Base-by-base conservation (phyloP, 1,140 invertebrate genomes). In the Pseudomyrmex sp. region DNA sequence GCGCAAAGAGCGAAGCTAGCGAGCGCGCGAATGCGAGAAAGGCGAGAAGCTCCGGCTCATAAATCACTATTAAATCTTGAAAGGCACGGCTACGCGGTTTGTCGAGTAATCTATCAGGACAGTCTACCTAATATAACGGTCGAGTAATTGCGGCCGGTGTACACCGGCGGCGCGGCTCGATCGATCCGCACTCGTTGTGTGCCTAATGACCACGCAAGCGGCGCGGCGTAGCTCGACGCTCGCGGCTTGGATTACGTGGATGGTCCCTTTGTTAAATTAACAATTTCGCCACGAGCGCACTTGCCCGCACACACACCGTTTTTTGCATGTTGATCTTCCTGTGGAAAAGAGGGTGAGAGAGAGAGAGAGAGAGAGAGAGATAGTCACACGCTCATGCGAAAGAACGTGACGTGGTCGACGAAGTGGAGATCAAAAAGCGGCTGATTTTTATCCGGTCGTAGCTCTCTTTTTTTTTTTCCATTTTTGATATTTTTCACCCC, bases 31-130 rank as follows among this genome's bases (percentile, higher is more conserved):
- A 61, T 48, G 48, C 54, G 7, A 56, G 70, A 26, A 44, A 50
- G 54, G 20, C 59, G 50, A 10, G 12, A 1, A 15, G 44, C 8
- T 20, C 26, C 12, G 26, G 70, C 88, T 87, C 91, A 91, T 93
- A 92, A 93, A 93, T 93, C 92, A 93, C 89, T 90, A 93, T 93
- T 93, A 92, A 93, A 92, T 91, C 91, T 92, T 91, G 88, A 89
- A 91, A 88, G 90, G 90, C 76, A 88, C 85, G 82, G 88, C 85
- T 90, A 72, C 77, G 84, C 84, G 87, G 88, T 86, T 91, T 89
- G 90, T 93, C 89, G 84, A 91, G 91, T 91, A 92, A 93, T 93
- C 92, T 91, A 92, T 93, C 92, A 93, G 89, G 83, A 85, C 75
- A 82, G 85, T 91, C 84, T 85, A 86, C 59, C 83, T 90, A 85